phyloP scores from a whole-genome alignment of 1,140 invertebrate genomes.

The Spodoptera frugiperda region DNA sequence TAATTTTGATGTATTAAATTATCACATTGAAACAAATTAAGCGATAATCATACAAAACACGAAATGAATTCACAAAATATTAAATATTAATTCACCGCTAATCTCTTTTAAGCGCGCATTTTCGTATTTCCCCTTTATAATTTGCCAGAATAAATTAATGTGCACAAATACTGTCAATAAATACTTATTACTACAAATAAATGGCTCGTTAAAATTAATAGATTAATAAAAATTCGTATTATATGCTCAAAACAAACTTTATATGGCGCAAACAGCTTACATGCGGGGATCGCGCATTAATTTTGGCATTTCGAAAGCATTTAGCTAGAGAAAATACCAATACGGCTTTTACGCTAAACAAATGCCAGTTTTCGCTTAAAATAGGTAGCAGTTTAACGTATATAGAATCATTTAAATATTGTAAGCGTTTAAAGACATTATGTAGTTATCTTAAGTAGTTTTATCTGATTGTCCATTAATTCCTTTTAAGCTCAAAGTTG shows the following conservation, averaged over 20 bases:
- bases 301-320: constrained; percentile 43
- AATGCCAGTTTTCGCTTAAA: constrained; percentile 16
- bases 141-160: neutral
- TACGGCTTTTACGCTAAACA: constrained; percentile 5
- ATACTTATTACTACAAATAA: neutral
- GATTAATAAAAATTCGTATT: constrained; percentile 15
- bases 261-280: constrained; percentile 24
- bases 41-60: neutral
- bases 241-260: constrained; percentile 3
- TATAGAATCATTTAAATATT: constrained; percentile 21
- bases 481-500: constrained; percentile 24
- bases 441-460: constrained; percentile 31
- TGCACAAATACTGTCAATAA: neutral
- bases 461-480: constrained; percentile 35
- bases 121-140: constrained; percentile 8
- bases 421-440: constrained; percentile 8
- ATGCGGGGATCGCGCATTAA: constrained; percentile 18
- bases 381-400: constrained; percentile 3
- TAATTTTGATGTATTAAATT: constrained; percentile 20
- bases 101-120: neutral
- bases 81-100: constrained; percentile 9
- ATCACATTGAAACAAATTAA: constrained; percentile 7
- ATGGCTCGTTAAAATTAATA: constrained; percentile 27
- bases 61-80: constrained; percentile 32
- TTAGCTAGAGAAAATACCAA: constrained; percentile 29